Conservation (phyloP, 1,140 invertebrate genomes). For the Sminthurides bifidus region DNA sequence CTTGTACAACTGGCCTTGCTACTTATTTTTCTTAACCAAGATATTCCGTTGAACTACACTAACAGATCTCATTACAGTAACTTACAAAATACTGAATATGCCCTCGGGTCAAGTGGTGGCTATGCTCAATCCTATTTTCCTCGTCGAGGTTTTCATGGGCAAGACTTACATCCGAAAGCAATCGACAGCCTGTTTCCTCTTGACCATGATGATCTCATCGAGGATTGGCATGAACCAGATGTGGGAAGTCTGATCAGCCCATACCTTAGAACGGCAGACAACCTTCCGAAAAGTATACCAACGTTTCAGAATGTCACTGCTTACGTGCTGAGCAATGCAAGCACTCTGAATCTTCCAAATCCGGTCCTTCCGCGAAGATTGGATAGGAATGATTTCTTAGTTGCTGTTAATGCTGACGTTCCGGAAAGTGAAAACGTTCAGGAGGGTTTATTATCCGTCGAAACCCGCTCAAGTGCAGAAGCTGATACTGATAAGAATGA, state of each 20-base stretch:
- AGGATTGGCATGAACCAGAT: conserved; percentile 7
- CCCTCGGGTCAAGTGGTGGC: conserved; percentile 16
- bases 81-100: conserved; percentile 1
- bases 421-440: not conserved
- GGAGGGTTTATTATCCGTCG: not conserved
- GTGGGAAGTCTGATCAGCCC: conserved; percentile 9
- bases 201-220: conserved; percentile 11
- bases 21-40: conserved; percentile 13
- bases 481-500: not conserved
- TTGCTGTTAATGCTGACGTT: conserved; percentile 4
- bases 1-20: conserved; percentile 21
- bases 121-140: conserved; percentile 20
- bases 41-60: conserved; percentile 2
- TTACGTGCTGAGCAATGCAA: conserved; percentile 22
- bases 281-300: conserved; percentile 6
- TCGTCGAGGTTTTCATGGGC: conserved; percentile 7
- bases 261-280: not conserved
- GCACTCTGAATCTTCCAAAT: not conserved
- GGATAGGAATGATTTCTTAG: not conserved
- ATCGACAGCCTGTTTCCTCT: conserved; percentile 10
- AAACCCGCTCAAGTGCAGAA: not conserved
- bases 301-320: conserved; percentile 27
- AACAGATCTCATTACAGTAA: conserved; percentile 5
- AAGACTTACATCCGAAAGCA: conserved; percentile 10
- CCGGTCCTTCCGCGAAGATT: not conserved